Conservation (phyloP, 2,797 vertebrate species). For the Falco biarmicus region DNA sequence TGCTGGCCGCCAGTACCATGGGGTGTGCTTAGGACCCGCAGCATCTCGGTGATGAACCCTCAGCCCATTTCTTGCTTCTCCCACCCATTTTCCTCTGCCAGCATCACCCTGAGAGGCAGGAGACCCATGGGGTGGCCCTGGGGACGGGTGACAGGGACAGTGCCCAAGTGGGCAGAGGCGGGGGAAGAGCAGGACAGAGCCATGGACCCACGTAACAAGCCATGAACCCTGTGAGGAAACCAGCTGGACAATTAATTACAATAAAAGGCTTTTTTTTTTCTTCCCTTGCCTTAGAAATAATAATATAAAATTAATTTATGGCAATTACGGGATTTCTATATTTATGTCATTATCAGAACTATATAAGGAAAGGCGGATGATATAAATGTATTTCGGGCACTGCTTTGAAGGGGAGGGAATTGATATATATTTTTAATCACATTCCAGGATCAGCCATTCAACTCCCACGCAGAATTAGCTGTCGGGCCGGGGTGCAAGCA, state of each 20-base stretch:
- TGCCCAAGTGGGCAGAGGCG: background rate
- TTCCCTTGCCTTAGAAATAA: background rate
- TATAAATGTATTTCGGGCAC: background rate
- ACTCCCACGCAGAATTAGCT: background rate
- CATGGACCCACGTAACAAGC: rapidly evolving
- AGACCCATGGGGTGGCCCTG: background rate
- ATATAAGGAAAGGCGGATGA: background rate
- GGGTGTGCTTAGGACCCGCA: background rate
- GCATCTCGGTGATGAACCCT: background rate
- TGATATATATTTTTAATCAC: background rate
- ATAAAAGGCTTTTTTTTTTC: background rate
- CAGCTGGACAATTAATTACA: background rate
- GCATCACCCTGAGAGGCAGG: background rate
- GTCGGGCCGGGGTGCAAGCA: background rate
- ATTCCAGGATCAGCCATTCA: background rate
- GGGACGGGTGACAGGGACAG: background rate
- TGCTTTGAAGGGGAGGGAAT: background rate
- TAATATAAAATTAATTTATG: slow-evolving; percentile 28
- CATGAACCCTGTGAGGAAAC: rapidly evolving
- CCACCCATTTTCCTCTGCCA: background rate
- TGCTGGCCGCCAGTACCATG: background rate
- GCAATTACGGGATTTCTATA: slow-evolving; percentile 6
- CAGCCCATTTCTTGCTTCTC: background rate
- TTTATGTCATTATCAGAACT: background rate
- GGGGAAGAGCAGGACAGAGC: background rate